These are phyloP conservation scores for Hybos culiciformis DNA, from an alignment of 2,888 invertebrate species.

Conservation along the genomic window DNA sequence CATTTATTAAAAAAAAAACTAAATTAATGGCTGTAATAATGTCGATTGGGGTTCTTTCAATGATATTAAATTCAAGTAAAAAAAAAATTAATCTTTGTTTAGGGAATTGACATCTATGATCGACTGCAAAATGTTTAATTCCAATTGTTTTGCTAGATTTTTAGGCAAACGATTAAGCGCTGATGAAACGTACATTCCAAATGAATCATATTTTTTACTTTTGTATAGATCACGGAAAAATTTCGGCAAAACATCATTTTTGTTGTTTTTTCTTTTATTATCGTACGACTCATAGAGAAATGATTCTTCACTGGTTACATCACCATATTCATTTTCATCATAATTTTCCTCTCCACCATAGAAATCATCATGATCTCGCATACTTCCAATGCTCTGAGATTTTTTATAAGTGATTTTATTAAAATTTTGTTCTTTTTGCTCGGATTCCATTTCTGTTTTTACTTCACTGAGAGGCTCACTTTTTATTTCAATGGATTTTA, in stretches of 20 bases:
- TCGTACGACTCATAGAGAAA: too few species aligned
- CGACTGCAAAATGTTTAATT: slow-evolving; percentile 29
- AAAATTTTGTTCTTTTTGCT: too few species aligned
- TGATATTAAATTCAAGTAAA: too few species aligned
- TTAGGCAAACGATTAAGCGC: slow-evolving; percentile 30
- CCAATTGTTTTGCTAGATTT: slow-evolving; percentile 27
- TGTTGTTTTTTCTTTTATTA: too few species aligned
- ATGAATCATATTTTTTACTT: slow-evolving; percentile 29
- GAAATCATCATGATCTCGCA: too few species aligned
- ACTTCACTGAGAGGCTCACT: too few species aligned
- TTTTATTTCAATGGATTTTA: too few species aligned
- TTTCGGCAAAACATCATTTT: slow-evolving; percentile 25
- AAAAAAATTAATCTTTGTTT: too few species aligned
- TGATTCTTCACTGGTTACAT: slow-evolving; percentile 9
- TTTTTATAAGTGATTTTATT: too few species aligned
- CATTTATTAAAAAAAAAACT: slow-evolving; percentile 1
- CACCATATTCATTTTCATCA: slow-evolving; percentile 7
- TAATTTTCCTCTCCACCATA: too few species aligned
- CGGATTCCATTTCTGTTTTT: too few species aligned
- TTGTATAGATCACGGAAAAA: slow-evolving; percentile 33
- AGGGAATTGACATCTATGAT: slow-evolving; percentile 30
- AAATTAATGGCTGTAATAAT: not conserved
- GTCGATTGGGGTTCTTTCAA: not conserved
- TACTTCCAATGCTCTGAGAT: too few species aligned
- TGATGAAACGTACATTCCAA: slow-evolving; percentile 32